Percentiles rank a stretch among this genome's conserved stretches.
Evolutionary conservation across 1,140 invertebrate genomes (phyloP).

Genomic region (Leguminivora glycinivorella): DNA sequence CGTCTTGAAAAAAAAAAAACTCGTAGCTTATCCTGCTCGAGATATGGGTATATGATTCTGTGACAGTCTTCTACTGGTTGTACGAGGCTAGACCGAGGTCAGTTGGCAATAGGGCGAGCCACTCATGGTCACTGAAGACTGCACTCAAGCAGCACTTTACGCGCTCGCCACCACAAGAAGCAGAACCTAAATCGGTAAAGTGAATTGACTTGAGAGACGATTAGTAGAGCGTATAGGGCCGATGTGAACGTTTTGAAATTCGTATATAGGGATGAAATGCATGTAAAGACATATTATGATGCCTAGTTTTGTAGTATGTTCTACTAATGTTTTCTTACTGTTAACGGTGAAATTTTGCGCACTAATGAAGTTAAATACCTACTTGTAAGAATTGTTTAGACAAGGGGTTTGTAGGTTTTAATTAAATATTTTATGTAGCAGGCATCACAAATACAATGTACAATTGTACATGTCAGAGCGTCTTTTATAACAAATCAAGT

Average conservation of each 20-base stretch:
- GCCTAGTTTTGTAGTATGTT: neutral
- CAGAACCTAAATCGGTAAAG: neutral
- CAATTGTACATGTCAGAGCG: too few species aligned
- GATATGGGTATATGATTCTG: neutral
- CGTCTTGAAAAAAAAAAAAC: too few species aligned
- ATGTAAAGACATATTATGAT: too few species aligned
- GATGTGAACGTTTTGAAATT: neutral
- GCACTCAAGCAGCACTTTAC: neutral
- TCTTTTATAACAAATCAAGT: too few species aligned
- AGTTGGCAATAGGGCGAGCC: neutral
- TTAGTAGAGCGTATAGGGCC: neutral
- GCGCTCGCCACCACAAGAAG: neutral
- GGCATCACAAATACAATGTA: neutral
- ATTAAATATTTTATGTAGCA: too few species aligned
- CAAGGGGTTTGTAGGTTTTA: neutral
- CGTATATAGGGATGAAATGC: neutral
- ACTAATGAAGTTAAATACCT: too few species aligned
- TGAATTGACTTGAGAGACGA: conserved; percentile 2
- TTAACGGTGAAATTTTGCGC: too few species aligned
- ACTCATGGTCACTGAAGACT: neutral
- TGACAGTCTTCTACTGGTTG: neutral
- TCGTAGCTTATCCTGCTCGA: too few species aligned
- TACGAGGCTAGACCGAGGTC: neutral
- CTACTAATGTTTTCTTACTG: neutral
- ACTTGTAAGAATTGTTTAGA: too few species aligned